Conservation (phyloP, 37 sponge, comb jelly and placozoan genomes). For the Spongia lamella region DNA sequence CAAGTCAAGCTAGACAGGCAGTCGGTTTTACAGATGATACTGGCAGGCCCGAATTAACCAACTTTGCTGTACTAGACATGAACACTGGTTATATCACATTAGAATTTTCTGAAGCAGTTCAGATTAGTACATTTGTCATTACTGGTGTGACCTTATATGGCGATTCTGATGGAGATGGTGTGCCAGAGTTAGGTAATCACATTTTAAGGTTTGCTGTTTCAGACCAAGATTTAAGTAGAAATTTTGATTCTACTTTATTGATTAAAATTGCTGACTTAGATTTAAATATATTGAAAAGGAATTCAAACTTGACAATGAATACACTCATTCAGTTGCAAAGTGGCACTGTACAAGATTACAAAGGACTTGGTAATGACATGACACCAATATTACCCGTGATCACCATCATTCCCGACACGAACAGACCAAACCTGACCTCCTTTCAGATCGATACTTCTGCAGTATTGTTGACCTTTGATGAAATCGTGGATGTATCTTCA, state of each 20-base stretch:
- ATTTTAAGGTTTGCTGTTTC: not conserved
- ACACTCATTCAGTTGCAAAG: slow-evolving; percentile 36
- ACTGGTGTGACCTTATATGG: slow-evolving; percentile 36
- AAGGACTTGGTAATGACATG: not conserved
- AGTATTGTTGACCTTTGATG: slow-evolving; percentile 66
- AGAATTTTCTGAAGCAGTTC: slow-evolving; percentile 81
- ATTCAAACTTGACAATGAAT: slow-evolving; percentile 19
- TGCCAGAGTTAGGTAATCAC: not conserved
- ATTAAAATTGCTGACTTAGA: slow-evolving; percentile 33
- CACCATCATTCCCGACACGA: slow-evolving; percentile 63
- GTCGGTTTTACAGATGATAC: slow-evolving; percentile 41
- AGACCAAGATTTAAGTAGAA: not conserved
- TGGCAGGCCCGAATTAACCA: slow-evolving; percentile 24
- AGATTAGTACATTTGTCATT: slow-evolving; percentile 22
- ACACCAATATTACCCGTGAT: slow-evolving; percentile 3
- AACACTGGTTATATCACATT: slow-evolving; percentile 70
- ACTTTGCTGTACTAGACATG: slow-evolving; percentile 48
- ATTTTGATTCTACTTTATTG: slow-evolving; percentile 40
- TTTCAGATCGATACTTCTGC: slow-evolving; percentile 44
- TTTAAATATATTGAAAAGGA: slow-evolving; percentile 63
- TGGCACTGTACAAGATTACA: slow-evolving; percentile 60
- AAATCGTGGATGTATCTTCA: slow-evolving; percentile 65
- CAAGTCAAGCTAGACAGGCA: slow-evolving; percentile 43
- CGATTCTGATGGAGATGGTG: too few species aligned
- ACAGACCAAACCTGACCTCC: slow-evolving; percentile 48